phyloP scores from a whole-genome alignment of 2,113 vertebrate species.

The Ifrita kowaldi region DNA sequence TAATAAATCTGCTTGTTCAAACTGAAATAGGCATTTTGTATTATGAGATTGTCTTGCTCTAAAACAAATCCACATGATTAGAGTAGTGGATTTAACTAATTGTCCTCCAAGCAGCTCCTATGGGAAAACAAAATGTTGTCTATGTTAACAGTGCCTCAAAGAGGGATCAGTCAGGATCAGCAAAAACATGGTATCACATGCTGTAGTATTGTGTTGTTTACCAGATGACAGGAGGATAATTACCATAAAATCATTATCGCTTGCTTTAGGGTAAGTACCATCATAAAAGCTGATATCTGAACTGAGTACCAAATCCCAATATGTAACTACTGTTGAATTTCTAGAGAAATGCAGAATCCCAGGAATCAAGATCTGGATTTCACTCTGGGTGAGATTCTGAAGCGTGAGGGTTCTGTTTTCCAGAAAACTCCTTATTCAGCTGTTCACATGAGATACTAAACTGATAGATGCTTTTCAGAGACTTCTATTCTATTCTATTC shows the following conservation, averaged over 20 bases:
- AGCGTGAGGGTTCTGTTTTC: background rate
- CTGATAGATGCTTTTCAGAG: background rate
- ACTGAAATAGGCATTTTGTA: slow-evolving; percentile 55
- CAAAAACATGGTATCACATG: background rate
- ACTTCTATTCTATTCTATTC: background rate
- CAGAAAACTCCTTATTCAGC: background rate
- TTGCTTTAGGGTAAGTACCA: background rate
- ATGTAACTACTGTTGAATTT: background rate
- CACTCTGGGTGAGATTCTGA: background rate
- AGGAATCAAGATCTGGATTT: background rate
- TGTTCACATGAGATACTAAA: background rate
- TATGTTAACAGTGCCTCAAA: slow-evolving; percentile 35
- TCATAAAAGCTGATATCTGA: background rate
- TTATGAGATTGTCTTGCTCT: slow-evolving; percentile 50
- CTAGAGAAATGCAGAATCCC: background rate
- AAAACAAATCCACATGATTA: slow-evolving; percentile 60
- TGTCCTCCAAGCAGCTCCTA: slow-evolving; percentile 42
- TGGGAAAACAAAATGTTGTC: slow-evolving; percentile 47
- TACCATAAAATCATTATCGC: slow-evolving; percentile 46
- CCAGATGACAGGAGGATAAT: slow-evolving; percentile 11
- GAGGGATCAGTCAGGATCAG: slow-evolving; percentile 40
- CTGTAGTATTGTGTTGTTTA: background rate
- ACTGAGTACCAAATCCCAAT: background rate
- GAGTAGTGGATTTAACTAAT: slow-evolving; percentile 65
- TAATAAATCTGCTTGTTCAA: slow-evolving; percentile 64